Percentiles rank a stretch among this genome's conserved stretches.
phyloP scores from a whole-genome alignment of 53 echinoderm and acorn worm genomes.

The Astropecten irregularis region DNA sequence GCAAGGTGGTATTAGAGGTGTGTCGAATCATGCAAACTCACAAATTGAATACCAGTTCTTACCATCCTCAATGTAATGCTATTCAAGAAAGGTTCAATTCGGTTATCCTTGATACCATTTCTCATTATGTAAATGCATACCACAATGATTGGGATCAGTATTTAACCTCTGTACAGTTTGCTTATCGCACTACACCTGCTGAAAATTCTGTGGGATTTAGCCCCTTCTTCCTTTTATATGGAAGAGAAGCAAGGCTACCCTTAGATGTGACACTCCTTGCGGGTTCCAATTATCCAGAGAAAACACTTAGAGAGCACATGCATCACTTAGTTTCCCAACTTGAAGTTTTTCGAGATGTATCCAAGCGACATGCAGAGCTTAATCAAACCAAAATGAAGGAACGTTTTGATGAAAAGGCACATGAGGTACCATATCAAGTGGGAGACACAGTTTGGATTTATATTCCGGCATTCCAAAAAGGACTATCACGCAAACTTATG shows the following conservation, averaged over 20 bases:
- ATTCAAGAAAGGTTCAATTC: constrained; percentile 30
- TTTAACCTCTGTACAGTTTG: constrained; percentile 17
- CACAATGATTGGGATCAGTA: constrained; percentile 41
- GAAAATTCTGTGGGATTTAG: constrained; percentile 27
- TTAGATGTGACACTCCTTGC: background rate
- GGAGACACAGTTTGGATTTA: constrained; percentile 33
- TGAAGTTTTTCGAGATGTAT: too few species aligned
- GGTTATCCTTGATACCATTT: constrained; percentile 35
- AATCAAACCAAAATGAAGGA: constrained; percentile 31
- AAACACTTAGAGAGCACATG: constrained; percentile 17
- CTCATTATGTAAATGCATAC: constrained; percentile 33
- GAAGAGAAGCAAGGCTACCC: too few species aligned
- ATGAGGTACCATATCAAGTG: background rate
- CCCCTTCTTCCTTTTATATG: constrained; percentile 23
- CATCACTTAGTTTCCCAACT: too few species aligned
- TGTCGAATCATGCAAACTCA: constrained; percentile 41
- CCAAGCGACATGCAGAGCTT: background rate
- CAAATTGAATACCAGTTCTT: constrained; percentile 40
- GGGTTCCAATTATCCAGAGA: background rate
- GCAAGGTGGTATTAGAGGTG: constrained; percentile 24
- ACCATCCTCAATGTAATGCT: constrained; percentile 45
- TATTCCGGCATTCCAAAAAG: constrained; percentile 26
- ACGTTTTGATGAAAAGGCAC: background rate
- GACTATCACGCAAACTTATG: constrained; percentile 25
- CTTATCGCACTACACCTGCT: constrained; percentile 26